Conservation (phyloP, 1,140 invertebrate species). For the Meloidogyne chitwoodi region DNA sequence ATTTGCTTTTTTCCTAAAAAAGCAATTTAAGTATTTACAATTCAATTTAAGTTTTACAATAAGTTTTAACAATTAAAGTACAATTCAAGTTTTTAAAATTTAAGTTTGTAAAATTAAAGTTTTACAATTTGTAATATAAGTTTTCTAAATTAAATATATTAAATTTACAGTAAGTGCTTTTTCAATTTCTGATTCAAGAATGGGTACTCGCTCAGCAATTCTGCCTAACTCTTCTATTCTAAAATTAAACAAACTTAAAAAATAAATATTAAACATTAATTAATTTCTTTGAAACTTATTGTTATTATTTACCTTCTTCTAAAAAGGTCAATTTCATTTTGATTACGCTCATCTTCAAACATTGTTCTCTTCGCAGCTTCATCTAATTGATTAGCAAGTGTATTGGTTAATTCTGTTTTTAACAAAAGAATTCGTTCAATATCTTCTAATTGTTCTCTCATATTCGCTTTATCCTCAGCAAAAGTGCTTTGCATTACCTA, state of each 20-base stretch:
- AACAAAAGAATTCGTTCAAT: conserved; percentile 49
- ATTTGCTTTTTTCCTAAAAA: conserved; percentile 39
- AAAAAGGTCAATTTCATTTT: conserved; percentile 48
- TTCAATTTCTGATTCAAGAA: conserved; percentile 47
- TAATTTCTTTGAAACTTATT: too few relatives aligned
- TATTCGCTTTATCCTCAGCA: conserved; percentile 28
- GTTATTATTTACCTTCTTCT: conserved; percentile 21
- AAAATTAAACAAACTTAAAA: too few relatives aligned
- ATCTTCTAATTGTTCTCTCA: conserved; percentile 51
- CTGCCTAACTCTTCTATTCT: conserved; percentile 37
- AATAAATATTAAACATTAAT: too few relatives aligned
- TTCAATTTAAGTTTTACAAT: too few relatives aligned
- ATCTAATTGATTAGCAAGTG: conserved; percentile 49
- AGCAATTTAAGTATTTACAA: too few relatives aligned
- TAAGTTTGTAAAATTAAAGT: too few relatives aligned
- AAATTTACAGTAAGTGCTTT: conserved; percentile 3
- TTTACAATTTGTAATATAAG: conserved; percentile 12
- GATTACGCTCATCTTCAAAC: conserved; percentile 27
- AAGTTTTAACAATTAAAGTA: too few relatives aligned
- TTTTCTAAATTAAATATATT: too few relatives aligned
- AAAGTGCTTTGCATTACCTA: conserved; percentile 47
- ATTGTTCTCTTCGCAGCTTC: conserved; percentile 37
- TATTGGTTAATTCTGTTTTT: conserved; percentile 51
- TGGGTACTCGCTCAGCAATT: conserved; percentile 40
- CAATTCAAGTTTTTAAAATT: too few relatives aligned